These are phyloP conservation scores for Prochilodus magdalenae DNA, from an alignment of 2,113 vertebrate genomes.

Conservation along the genomic window DNA sequence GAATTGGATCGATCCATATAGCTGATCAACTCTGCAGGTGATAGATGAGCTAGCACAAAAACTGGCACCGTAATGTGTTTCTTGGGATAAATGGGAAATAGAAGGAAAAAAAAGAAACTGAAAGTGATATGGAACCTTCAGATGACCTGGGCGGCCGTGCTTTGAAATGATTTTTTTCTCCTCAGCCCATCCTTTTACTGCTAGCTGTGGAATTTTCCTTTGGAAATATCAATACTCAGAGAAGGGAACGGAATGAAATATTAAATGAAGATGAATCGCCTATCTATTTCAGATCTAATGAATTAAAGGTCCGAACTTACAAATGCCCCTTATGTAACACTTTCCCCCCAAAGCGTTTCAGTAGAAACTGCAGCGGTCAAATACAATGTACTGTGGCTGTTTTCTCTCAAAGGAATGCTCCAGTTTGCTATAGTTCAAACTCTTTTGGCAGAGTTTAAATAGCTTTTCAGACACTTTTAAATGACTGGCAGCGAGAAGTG, in stretches of 20 bases:
- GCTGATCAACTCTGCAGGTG: constrained; percentile 50
- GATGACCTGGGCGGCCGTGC: neutral
- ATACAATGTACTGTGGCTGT: neutral
- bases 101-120: neutral
- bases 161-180: constrained; percentile 17
- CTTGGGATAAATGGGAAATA: constrained; percentile 31
- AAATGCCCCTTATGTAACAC: neutral
- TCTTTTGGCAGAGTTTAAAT: neutral
- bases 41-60: constrained; percentile 50
- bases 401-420: neutral
- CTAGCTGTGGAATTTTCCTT: constrained; percentile 16
- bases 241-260: constrained; percentile 27
- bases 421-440: constrained; percentile 5
- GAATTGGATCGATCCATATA: constrained; percentile 51
- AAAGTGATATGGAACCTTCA: constrained; percentile 27
- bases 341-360: constrained; percentile 13
- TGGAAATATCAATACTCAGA: constrained; percentile 35
- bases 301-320: neutral
- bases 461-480: constrained; percentile 5
- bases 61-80: constrained; percentile 44
- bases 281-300: constrained; percentile 8
- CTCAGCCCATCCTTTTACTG: neutral
- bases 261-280: constrained; percentile 37
- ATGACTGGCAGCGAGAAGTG: neutral
- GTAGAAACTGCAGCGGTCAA: neutral